Percentiles rank a stretch among this genome's conserved stretches.
These are phyloP conservation scores for Nettapus auritus DNA, from an alignment of 2,113 vertebrate species.

Conservation along the genomic window DNA sequence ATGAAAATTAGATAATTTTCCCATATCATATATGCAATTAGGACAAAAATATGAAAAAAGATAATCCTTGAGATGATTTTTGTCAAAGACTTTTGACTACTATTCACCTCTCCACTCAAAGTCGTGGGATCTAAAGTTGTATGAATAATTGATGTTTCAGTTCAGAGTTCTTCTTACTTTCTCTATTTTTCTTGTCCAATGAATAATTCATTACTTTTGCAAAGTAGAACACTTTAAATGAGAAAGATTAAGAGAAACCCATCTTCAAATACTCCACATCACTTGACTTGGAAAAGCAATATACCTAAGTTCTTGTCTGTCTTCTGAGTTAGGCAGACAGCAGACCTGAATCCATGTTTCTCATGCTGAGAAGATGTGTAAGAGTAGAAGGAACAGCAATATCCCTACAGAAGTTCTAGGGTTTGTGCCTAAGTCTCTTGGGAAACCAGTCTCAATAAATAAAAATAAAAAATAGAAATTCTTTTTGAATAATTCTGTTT, in stretches of 20 bases:
- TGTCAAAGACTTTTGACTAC: constrained; percentile 42
- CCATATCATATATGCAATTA: neutral
- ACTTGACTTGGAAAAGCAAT: constrained; percentile 33
- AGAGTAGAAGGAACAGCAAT: neutral
- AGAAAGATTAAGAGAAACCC: constrained; percentile 53
- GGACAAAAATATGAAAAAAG: constrained; percentile 22
- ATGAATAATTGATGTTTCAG: constrained; percentile 65
- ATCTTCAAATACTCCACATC: constrained; percentile 22
- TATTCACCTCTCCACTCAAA: constrained; percentile 53
- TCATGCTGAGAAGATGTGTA: neutral
- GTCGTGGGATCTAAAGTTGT: constrained; percentile 51
- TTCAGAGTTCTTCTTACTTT: constrained; percentile 54
- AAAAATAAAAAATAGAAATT: neutral
- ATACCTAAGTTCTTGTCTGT: neutral
- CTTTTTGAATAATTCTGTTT: neutral
- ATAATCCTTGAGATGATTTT: constrained; percentile 27
- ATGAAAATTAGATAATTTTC: neutral
- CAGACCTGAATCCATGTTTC: neutral
- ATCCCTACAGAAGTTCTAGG: neutral
- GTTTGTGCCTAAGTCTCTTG: neutral
- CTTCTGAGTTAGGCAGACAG: neutral
- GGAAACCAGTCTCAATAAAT: neutral
- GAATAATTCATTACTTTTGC: constrained; percentile 68
- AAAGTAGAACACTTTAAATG: constrained; percentile 49
- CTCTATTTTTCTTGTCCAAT: constrained; percentile 47